Conservation (phyloP, 2,113 vertebrate genomes). For the Boleophthalmus pectinirostris region DNA sequence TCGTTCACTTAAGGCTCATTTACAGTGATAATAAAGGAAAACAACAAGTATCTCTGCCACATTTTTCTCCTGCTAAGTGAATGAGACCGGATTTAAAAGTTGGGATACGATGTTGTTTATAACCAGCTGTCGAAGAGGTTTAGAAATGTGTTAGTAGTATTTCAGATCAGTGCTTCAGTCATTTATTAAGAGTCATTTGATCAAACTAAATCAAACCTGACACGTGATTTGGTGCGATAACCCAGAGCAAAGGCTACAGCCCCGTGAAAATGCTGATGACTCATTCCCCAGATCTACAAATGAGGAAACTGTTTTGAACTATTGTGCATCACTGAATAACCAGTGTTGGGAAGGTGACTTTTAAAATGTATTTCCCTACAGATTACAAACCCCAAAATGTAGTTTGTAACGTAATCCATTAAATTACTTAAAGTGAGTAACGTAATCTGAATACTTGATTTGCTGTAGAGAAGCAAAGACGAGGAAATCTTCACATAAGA, state of each 20-base stretch:
- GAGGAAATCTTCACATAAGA: no score
- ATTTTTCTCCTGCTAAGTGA: constrained; percentile 23
- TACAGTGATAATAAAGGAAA: not conserved
- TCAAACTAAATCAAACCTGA: not conserved
- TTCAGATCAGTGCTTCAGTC: not conserved
- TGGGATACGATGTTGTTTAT: not conserved
- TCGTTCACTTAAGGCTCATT: fast-evolving
- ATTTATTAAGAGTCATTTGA: no score
- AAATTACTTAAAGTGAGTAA: no score
- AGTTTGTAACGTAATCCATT: no score
- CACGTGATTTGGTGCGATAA: not conserved
- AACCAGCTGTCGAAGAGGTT: not conserved
- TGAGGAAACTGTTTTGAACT: not conserved
- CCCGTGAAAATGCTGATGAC: not conserved
- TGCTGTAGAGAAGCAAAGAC: no score
- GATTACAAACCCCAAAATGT: no score
- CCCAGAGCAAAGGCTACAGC: not conserved
- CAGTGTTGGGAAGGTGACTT: no score
- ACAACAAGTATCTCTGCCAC: no score
- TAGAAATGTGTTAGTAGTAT: not conserved
- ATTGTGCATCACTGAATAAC: no score
- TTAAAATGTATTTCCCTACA: no score
- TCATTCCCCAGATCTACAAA: not conserved
- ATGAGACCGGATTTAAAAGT: not conserved
- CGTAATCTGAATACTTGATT: no score